Evolutionary conservation across 2,888 invertebrate species (phyloP).

Genomic region (Carpatolechia fugitivella): DNA sequence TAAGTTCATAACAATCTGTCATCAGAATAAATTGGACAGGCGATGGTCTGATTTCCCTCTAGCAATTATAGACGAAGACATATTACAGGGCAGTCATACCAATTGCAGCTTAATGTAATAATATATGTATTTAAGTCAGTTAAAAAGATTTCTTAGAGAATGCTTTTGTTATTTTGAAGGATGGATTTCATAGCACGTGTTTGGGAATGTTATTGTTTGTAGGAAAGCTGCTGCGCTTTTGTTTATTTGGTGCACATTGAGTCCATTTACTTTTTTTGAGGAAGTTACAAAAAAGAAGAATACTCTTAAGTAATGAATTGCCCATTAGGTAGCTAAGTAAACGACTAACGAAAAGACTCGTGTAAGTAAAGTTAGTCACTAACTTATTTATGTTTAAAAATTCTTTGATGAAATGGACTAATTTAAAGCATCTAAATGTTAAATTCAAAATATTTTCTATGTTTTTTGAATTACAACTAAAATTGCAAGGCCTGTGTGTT

Average conservation of each 20-base stretch:
- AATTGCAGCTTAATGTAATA: too few species aligned
- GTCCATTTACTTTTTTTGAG: not conserved
- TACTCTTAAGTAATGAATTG: too few species aligned
- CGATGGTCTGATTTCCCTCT: not conserved
- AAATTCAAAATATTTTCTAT: too few species aligned
- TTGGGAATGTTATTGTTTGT: not conserved
- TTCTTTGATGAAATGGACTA: too few species aligned
- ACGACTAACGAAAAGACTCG: too few species aligned
- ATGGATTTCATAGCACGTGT: slow-evolving; percentile 6
- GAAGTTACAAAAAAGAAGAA: not conserved
- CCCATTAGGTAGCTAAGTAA: too few species aligned
- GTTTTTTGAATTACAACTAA: too few species aligned
- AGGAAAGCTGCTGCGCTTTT: not conserved
- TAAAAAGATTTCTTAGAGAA: not conserved
- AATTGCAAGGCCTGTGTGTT: too few species aligned
- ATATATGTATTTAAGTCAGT: not conserved
- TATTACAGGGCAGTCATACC: slow-evolving; percentile 22
- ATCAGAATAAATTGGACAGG: not conserved
- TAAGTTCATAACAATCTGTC: not conserved
- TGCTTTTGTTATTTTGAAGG: not conserved
- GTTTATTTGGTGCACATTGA: not conserved
- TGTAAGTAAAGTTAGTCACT: too few species aligned
- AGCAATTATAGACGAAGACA: not conserved
- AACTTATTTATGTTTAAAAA: too few species aligned
- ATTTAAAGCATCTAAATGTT: too few species aligned